Evolutionary conservation across 2,888 invertebrate species (phyloP).

Genomic region (Onthophagus sagittarius): DNA sequence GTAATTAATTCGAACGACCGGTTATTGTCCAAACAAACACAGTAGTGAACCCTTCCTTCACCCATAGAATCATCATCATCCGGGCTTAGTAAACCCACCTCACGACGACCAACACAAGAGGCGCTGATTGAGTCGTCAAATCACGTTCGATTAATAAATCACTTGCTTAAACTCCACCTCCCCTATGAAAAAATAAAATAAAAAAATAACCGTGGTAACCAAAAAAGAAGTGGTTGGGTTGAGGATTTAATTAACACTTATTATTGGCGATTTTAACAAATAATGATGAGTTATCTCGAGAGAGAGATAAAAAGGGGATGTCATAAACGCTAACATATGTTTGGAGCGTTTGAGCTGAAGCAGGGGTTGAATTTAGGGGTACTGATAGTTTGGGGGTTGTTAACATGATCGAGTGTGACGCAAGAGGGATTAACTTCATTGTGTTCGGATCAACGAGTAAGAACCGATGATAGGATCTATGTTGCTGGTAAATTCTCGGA

Average conservation of each 20-base stretch:
- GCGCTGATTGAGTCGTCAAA: not conserved
- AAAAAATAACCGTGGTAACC: no score
- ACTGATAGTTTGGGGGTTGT: slow-evolving; percentile 24
- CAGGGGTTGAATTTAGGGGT: not conserved
- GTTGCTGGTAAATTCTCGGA: slow-evolving; percentile 1
- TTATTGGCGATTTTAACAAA: not conserved
- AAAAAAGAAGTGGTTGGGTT: not conserved
- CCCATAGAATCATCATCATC: not conserved
- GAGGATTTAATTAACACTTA: not conserved
- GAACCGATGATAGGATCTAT: slow-evolving; percentile 5
- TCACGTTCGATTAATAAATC: not conserved
- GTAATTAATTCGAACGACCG: slow-evolving; percentile 24
- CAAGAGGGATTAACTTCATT: slow-evolving; percentile 45
- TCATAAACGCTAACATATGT: slow-evolving; percentile 2
- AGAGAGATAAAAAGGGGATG: no score
- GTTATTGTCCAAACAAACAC: not conserved
- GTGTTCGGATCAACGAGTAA: slow-evolving; percentile 25
- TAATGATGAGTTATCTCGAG: not conserved
- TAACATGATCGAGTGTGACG: slow-evolving; percentile 47
- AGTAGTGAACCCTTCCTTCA: not conserved
- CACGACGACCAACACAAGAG: not conserved
- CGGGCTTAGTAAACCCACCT: not conserved
- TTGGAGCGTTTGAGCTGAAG: not conserved
- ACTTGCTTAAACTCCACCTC: not conserved
- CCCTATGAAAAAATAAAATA: not conserved